These are phyloP conservation scores for Heliothis subflexa DNA, from an alignment of 1,140 invertebrate genomes.

Conservation along the genomic window DNA sequence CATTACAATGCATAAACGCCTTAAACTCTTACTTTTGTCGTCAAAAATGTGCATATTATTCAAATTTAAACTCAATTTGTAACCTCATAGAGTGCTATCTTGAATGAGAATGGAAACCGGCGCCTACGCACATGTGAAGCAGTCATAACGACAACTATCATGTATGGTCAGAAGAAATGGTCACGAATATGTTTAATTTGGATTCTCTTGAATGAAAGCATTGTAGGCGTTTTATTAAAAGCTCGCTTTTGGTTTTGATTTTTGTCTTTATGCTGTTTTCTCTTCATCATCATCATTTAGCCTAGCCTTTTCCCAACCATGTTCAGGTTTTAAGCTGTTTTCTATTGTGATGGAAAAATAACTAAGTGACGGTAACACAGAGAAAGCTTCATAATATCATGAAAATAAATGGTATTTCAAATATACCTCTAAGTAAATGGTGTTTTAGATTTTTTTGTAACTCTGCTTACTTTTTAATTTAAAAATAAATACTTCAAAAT, in stretches of 20 bases:
- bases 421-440: too few species aligned
- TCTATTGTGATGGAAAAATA: too few species aligned
- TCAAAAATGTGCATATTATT: neutral
- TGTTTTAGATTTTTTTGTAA: too few species aligned
- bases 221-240: neutral
- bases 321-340: too few species aligned
- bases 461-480: too few species aligned
- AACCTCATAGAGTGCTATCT: neutral
- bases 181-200: neutral
- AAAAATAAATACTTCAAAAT: neutral
- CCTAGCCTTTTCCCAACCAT: too few species aligned
- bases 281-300: too few species aligned
- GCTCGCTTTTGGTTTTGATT: too few species aligned
- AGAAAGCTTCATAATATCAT: too few species aligned
- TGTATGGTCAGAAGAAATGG: slow-evolving; percentile 29
- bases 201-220: neutral
- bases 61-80: neutral
- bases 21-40: slow-evolving; percentile 24
- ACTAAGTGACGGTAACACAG: too few species aligned
- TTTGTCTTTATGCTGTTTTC: too few species aligned
- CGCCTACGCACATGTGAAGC: slow-evolving; percentile 16
- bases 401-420: too few species aligned
- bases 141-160: slow-evolving; percentile 19
- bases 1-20: slow-evolving; percentile 27
- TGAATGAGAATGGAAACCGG: neutral